Evolutionary conservation across 1,140 invertebrate genomes (phyloP).

Genomic region (Agrypnia vestita): DNA sequence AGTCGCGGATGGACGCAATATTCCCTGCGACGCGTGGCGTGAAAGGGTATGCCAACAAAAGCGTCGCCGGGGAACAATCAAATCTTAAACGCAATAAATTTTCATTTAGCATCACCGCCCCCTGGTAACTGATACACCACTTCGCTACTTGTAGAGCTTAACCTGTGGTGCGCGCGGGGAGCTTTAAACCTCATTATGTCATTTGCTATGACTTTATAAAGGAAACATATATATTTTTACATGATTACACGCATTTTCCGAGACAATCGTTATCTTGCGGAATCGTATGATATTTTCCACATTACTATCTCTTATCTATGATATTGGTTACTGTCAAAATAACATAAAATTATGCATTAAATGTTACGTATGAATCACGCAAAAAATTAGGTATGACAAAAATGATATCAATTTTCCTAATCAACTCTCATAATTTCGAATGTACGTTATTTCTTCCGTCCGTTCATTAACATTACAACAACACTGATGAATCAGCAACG

Average conservation of each 20-base stretch:
- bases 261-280: too few species aligned
- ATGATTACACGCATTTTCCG: background rate
- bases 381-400: too few species aligned
- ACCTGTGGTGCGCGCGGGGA: background rate
- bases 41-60: conserved; percentile 23
- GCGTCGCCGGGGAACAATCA: conserved; percentile 57
- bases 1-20: conserved; percentile 46
- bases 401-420: too few species aligned
- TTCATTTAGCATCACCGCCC: conserved; percentile 61
- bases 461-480: too few species aligned
- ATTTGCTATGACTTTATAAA: background rate
- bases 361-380: too few species aligned
- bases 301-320: too few species aligned
- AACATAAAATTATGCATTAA: too few species aligned
- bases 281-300: too few species aligned
- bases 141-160: conserved; percentile 36
- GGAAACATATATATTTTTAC: background rate
- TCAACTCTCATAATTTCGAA: too few species aligned
- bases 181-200: conserved; percentile 1
- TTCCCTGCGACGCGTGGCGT: conserved; percentile 45
- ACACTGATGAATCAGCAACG: too few species aligned
- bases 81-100: conserved; percentile 62
- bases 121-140: conserved; percentile 27
- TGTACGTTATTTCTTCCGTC: too few species aligned
- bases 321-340: too few species aligned